Conservation (phyloP, 2,888 invertebrate species). For the Hypomecis punctinalis region DNA sequence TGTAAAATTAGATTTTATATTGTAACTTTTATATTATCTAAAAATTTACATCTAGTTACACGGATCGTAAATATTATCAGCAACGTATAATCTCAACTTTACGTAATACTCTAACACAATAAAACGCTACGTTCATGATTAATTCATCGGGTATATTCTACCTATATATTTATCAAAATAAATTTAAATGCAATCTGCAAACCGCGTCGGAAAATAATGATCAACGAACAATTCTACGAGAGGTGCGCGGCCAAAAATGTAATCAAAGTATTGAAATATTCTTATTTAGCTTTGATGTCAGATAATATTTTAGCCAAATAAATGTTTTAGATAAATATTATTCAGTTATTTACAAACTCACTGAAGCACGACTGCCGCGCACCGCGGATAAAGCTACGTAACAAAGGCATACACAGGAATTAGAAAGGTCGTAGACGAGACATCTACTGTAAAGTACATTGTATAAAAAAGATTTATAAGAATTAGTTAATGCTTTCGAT, state of each 20-base stretch:
- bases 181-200: conserved; percentile 28
- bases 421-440: conserved; percentile 35
- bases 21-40: conserved; percentile 52
- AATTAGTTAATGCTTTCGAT: conserved; percentile 53
- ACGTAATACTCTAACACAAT: conserved; percentile 49
- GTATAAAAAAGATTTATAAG: conserved; percentile 71
- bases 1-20: conserved; percentile 52
- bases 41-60: conserved; percentile 65
- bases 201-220: conserved; percentile 6
- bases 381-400: not conserved
- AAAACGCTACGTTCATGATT: conserved; percentile 22
- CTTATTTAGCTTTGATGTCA: conserved; percentile 2
- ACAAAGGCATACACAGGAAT: conserved; percentile 41
- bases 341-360: conserved; percentile 5
- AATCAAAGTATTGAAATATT: not conserved
- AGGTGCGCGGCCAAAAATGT: conserved; percentile 21
- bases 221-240: conserved; percentile 1
- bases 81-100: conserved; percentile 63
- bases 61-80: conserved; percentile 48
- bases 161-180: conserved; percentile 7
- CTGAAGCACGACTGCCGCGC: not conserved
- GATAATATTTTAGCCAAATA: not conserved
- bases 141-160: conserved; percentile 4
- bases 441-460: conserved; percentile 53
- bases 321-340: not conserved